Evolutionary conservation across 2,888 invertebrate species (phyloP).

Genomic region (Pterostichus madidus): DNA sequence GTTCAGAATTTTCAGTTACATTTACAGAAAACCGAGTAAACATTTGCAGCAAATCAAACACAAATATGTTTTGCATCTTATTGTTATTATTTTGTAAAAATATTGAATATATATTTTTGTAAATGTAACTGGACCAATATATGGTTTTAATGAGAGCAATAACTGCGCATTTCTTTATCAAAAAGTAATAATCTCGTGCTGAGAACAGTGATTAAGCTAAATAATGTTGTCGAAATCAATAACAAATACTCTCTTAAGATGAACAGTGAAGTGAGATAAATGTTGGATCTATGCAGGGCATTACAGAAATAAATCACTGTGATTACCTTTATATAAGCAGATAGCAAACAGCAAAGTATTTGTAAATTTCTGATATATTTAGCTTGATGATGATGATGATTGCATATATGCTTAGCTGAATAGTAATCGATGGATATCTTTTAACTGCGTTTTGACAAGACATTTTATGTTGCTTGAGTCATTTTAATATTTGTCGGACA

Average conservation of each 20-base stretch:
- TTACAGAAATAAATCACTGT: slow-evolving; percentile 62
- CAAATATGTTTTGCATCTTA: slow-evolving; percentile 38
- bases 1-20: slow-evolving; percentile 59
- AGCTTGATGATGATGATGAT: slow-evolving; percentile 1
- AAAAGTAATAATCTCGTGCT: slow-evolving; percentile 66
- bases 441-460: slow-evolving; percentile 4
- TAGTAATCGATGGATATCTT: slow-evolving; percentile 36
- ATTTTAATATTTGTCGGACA: slow-evolving; percentile 35
- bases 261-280: slow-evolving; percentile 66
- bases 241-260: slow-evolving; percentile 62
- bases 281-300: slow-evolving; percentile 60
- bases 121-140: slow-evolving; percentile 65
- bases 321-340: slow-evolving; percentile 29
- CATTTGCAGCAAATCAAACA: slow-evolving; percentile 38
- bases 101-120: slow-evolving; percentile 56
- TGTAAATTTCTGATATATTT: slow-evolving; percentile 48
- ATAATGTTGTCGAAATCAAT: slow-evolving; percentile 63
- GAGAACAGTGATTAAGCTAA: slow-evolving; percentile 66
- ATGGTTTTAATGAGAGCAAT: slow-evolving; percentile 66
- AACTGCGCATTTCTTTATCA: slow-evolving; percentile 63
- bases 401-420: slow-evolving; percentile 25
- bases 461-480: slow-evolving; percentile 26
- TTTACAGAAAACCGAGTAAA: slow-evolving; percentile 52
- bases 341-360: slow-evolving; percentile 22
- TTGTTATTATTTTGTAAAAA: slow-evolving; percentile 38